Base-by-base conservation (phyloP, 2,113 vertebrate species). In the Ceyx margarethae region DNA sequence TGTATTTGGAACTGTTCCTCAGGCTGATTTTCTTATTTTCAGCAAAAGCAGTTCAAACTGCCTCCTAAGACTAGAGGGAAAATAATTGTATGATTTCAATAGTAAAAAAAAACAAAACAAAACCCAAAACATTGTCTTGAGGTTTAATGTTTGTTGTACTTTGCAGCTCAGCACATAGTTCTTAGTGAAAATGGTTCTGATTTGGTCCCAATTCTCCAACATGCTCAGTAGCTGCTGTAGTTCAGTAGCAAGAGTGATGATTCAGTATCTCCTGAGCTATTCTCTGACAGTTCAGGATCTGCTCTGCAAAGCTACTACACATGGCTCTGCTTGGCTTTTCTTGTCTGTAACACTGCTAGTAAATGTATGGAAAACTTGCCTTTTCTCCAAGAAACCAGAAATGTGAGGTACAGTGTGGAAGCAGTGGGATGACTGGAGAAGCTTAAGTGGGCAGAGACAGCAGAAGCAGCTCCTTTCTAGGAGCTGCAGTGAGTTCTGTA, bases 1-100 rank as follows among this genome's bases (percentile, higher is more conserved):
- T 91, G 89, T 84, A 58, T 84, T 92, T 93, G 81, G 81, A 92
- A 8, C 58, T 69, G 20, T 71, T 94, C 84, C 71, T 93, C 81
- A 6, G 35, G n/a, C 51, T 82, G 26, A 77, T 93, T 95, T 93
- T 87, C 89, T 74, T 80, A 64, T 56, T 92, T 96, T 87, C 84
- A 77, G 37, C 51, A 85, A 87, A 94, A 93, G 9, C 51, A 73
- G n/a, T 64, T 86, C 33, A 53, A 76, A n/a, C 54, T 89, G 28
- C 33, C 51, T 69, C 15, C 68, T 72, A 60, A 50, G 42, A 23
- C 15, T 35, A n/a, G 26, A 51, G 18, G 23, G 35, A 82, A 83
- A 88, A 79, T n/a, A 68, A 21, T 81, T 29, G 7, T 28, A 5
- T 13, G 3, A 16, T 73, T 31, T 43, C 45, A 18, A 3, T 62